phyloP scores from a whole-genome alignment of 2,888 invertebrate genomes.

The Polymixis lichenea region DNA sequence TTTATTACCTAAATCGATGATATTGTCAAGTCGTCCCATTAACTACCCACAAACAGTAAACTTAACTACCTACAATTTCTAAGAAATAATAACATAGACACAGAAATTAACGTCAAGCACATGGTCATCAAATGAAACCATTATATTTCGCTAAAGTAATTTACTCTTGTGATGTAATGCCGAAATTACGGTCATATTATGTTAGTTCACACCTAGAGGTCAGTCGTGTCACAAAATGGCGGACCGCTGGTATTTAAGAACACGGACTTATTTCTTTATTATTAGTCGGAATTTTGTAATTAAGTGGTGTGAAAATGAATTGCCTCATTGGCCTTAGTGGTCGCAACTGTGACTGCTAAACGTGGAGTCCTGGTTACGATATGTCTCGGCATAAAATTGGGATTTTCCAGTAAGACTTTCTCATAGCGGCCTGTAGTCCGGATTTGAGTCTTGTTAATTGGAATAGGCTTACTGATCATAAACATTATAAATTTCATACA shows the following conservation, averaged over 20 bases:
- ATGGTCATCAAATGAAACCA: slow-evolving; percentile 42
- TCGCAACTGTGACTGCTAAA: neutral
- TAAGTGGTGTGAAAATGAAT: neutral
- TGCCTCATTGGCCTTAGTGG: neutral
- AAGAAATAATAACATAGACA: slow-evolving; percentile 46
- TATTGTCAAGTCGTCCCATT: neutral
- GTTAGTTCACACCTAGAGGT: slow-evolving; percentile 47
- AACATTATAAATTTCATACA: neutral
- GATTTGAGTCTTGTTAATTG: neutral
- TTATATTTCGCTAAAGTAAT: slow-evolving; percentile 54
- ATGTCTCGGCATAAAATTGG: no score
- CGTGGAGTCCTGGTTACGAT: neutral
- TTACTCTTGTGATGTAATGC: slow-evolving; percentile 53
- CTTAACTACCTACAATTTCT: slow-evolving; percentile 15
- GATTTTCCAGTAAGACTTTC: neutral
- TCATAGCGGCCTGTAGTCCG: no score
- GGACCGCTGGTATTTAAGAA: slow-evolving; percentile 36
- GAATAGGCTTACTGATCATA: neutral
- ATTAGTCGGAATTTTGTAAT: slow-evolving; percentile 38
- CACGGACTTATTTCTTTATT: slow-evolving; percentile 18
- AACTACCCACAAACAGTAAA: slow-evolving; percentile 10
- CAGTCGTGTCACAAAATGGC: slow-evolving; percentile 46
- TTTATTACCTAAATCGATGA: neutral
- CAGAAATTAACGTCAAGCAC: slow-evolving; percentile 15
- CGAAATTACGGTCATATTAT: slow-evolving; percentile 44